Conservation (phyloP, 2,113 vertebrate species). For the Scomber japonicus region DNA sequence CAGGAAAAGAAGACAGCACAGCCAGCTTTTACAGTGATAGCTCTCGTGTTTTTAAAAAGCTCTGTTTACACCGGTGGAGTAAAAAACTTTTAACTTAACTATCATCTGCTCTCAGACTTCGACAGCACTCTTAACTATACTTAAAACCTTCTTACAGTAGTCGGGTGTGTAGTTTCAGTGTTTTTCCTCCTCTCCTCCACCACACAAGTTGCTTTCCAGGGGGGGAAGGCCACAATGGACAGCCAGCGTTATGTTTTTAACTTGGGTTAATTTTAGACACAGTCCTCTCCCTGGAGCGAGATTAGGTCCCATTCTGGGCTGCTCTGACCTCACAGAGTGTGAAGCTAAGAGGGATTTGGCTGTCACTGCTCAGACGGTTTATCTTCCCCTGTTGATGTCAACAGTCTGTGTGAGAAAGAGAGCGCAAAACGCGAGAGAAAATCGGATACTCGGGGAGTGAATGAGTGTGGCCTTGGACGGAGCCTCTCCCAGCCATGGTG, state of each 20-base stretch:
- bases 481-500: constrained; percentile 19
- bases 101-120: background rate
- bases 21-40: background rate
- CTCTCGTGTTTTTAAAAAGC: background rate
- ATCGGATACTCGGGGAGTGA: constrained; percentile 27
- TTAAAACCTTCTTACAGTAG: background rate
- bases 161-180: constrained; percentile 10
- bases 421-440: constrained; percentile 17
- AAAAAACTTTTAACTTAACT: background rate
- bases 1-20: background rate
- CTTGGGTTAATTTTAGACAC: constrained; percentile 79
- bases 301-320: constrained; percentile 78
- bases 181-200: constrained; percentile 14
- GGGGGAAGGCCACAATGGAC: constrained; percentile 17
- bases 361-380: constrained; percentile 76
- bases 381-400: constrained; percentile 71
- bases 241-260: constrained; percentile 68
- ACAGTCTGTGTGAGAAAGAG: constrained; percentile 48
- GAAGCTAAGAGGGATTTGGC: constrained; percentile 83
- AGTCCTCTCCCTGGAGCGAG: constrained; percentile 67
- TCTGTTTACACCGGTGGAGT: background rate
- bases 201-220: constrained; percentile 30
- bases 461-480: constrained; percentile 30
- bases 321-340: constrained; percentile 78
- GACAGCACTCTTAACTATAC: background rate